Evolutionary conservation across 1,140 invertebrate species (phyloP).

Genomic region (Chlorops oryzae): DNA sequence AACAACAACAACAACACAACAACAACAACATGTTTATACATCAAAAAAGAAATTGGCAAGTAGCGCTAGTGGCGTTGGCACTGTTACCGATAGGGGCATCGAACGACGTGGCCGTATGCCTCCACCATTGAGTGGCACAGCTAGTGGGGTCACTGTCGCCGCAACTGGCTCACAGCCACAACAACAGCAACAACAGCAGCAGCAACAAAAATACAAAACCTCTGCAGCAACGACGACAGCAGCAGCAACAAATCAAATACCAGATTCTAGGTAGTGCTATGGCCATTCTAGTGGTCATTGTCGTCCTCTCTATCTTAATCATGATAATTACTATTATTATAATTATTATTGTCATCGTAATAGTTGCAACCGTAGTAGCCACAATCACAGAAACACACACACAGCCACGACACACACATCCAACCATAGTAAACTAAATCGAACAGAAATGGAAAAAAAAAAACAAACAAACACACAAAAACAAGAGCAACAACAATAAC

Average conservation of each 20-base stretch:
- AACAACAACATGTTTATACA: conserved; percentile 23
- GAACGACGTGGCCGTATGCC: conserved; percentile 38
- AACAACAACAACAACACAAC: conserved; percentile 16
- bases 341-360: too few species aligned
- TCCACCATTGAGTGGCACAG: conserved; percentile 20
- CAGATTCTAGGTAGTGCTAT: conserved; percentile 48
- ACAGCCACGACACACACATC: conserved; percentile 8
- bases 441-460: not conserved
- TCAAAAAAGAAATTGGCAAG: conserved; percentile 16
- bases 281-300: too few species aligned
- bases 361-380: conserved; percentile 14
- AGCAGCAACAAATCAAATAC: conserved; percentile 46
- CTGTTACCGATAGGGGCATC: conserved; percentile 42
- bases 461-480: not conserved
- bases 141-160: conserved; percentile 10
- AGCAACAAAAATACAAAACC: conserved; percentile 36
- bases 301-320: conserved; percentile 14
- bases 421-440: conserved; percentile 7
- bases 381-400: conserved; percentile 1
- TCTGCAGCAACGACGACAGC: conserved; percentile 18
- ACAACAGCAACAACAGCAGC: conserved; percentile 27
- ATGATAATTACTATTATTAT: too few species aligned
- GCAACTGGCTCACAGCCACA: conserved; percentile 35
- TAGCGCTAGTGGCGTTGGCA: conserved; percentile 17
- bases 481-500: conserved; percentile 5